Conservation (phyloP, 2,797 vertebrate species). For the Lacerta viridis region DNA sequence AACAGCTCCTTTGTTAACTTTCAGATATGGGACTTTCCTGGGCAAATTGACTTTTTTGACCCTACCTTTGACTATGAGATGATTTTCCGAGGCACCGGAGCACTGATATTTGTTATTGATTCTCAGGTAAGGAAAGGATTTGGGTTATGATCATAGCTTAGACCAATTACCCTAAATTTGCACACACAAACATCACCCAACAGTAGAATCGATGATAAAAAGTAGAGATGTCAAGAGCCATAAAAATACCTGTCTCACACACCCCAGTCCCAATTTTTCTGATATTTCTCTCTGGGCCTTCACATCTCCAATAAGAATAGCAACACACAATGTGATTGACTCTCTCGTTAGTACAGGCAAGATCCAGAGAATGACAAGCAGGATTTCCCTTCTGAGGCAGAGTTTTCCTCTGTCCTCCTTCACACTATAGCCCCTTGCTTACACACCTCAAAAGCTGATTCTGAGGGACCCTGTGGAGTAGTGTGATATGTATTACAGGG, state of each 20-base stretch:
- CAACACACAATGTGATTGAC: neutral
- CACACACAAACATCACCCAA: neutral
- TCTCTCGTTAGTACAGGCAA: neutral
- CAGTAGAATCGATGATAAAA: neutral
- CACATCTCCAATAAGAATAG: neutral
- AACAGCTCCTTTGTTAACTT: conserved; percentile 94
- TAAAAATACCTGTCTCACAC: no score
- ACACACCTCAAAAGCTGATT: neutral
- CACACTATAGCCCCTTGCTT: neutral
- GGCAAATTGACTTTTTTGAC: conserved; percentile 93
- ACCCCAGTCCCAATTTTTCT: no score
- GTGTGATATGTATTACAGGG: neutral
- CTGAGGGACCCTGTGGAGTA: neutral
- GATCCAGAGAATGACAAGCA: neutral
- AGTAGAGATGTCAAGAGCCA: neutral
- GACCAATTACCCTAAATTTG: conserved; percentile 9
- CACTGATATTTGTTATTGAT: conserved; percentile 92
- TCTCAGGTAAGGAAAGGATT: conserved; percentile 85
- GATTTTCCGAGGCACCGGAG: conserved; percentile 93
- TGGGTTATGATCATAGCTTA: neutral
- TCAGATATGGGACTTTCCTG: conserved; percentile 94
- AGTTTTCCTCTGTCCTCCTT: neutral
- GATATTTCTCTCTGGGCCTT: no score
- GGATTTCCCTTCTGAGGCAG: neutral
- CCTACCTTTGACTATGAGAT: conserved; percentile 94